A percentile compares a stretch with the other conserved stretches of the same genome.
Conservation (phyloP, 2,888 invertebrate species). For the Argyra leucocephala region DNA sequence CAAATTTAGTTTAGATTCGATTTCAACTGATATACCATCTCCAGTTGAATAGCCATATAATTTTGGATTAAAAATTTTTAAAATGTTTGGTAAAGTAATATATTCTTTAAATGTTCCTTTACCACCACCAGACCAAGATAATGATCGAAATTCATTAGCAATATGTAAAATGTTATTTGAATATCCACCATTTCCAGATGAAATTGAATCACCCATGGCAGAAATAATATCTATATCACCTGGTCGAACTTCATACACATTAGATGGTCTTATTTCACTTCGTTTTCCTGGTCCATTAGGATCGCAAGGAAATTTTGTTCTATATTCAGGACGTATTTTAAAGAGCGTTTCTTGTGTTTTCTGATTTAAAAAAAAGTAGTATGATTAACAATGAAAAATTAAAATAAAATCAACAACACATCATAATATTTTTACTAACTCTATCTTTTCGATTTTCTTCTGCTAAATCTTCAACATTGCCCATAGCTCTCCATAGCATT, state of each 20-base stretch:
- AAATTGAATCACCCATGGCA: constrained; percentile 52
- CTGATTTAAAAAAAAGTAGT: background rate
- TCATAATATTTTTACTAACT: background rate
- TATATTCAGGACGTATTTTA: background rate
- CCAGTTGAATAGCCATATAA: constrained; percentile 47
- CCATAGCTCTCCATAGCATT: background rate
- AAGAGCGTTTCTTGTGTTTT: background rate
- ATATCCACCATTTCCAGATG: constrained; percentile 49
- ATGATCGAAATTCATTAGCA: constrained; percentile 44
- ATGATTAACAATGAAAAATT: background rate
- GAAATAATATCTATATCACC: constrained; percentile 54
- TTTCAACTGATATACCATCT: constrained; percentile 30
- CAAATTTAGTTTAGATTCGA: constrained; percentile 30
- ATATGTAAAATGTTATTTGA: constrained; percentile 44
- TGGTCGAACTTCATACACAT: constrained; percentile 47
- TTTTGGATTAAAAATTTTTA: constrained; percentile 54
- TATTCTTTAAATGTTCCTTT: constrained; percentile 46
- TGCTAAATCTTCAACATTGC: background rate
- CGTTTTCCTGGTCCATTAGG: constrained; percentile 30
- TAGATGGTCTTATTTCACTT: constrained; percentile 41
- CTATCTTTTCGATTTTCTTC: background rate
- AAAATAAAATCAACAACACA: background rate
- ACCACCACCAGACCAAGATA: constrained; percentile 47
- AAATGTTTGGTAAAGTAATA: constrained; percentile 50
- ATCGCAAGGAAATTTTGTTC: constrained; percentile 37